Evolutionary conservation across 2,797 vertebrate genomes (phyloP).

Genomic region (Acanthurus tractus): DNA sequence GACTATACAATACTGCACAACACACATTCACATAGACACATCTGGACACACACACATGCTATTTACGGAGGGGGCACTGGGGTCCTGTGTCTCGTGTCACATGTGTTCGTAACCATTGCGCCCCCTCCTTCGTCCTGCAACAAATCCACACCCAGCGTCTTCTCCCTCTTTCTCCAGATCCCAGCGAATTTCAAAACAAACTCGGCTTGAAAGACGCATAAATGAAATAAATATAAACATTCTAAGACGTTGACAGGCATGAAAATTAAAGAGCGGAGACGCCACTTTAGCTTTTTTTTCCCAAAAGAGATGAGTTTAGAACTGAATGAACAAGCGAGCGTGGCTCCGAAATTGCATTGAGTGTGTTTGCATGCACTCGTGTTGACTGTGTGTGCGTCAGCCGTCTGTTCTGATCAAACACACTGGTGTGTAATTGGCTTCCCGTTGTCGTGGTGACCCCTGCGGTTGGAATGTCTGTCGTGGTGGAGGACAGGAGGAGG

Average conservation of each 20-base stretch:
- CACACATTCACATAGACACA: slow-evolving; percentile 22
- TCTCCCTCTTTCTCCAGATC: slow-evolving; percentile 49
- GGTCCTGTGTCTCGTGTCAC: slow-evolving; percentile 68
- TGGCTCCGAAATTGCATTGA: slow-evolving; percentile 26
- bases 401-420: slow-evolving; percentile 85
- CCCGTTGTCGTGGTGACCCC: slow-evolving; percentile 81
- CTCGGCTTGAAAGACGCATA: slow-evolving; percentile 56
- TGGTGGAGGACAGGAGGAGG: slow-evolving; percentile 81
- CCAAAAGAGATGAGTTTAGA: slow-evolving; percentile 69
- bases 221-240: slow-evolving; percentile 76
- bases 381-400: slow-evolving; percentile 39
- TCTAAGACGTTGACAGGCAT: slow-evolving; percentile 76
- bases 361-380: slow-evolving; percentile 26
- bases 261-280: slow-evolving; percentile 80
- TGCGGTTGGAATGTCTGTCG: slow-evolving; percentile 80
- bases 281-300: slow-evolving; percentile 73
- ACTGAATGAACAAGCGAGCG: slow-evolving; percentile 54
- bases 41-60: slow-evolving; percentile 41
- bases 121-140: slow-evolving; percentile 5
- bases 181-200: slow-evolving; percentile 73
- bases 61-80: slow-evolving; percentile 63
- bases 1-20: slow-evolving; percentile 52
- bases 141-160: slow-evolving; percentile 42
- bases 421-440: slow-evolving; percentile 85
- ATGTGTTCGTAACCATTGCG: slow-evolving; percentile 47